Evolutionary conservation across 2,113 vertebrate genomes (phyloP).

Genomic region (Neolamprologus tretocephalus): DNA sequence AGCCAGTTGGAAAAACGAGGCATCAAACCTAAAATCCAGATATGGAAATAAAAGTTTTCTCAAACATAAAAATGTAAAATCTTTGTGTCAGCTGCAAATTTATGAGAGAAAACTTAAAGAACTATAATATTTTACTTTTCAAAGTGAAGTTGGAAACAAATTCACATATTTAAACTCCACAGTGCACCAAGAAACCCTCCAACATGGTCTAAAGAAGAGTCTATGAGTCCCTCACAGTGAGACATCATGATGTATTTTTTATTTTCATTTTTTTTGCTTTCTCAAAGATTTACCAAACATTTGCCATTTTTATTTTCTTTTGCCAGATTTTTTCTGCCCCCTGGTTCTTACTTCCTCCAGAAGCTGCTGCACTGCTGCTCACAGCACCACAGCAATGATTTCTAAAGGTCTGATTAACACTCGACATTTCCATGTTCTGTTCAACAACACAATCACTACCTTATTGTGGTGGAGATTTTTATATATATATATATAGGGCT

Average conservation of each 20-base stretch:
- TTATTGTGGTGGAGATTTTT: background rate
- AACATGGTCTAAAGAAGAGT: background rate
- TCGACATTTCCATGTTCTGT: background rate
- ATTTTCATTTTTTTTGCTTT: accelerated
- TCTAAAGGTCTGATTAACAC: background rate
- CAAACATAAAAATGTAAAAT: background rate
- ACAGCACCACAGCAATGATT: accelerated
- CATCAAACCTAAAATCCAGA: background rate
- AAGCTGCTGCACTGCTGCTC: background rate
- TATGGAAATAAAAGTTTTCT: background rate
- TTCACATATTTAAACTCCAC: background rate
- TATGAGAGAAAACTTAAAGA: background rate
- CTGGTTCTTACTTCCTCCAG: background rate
- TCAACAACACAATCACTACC: background rate
- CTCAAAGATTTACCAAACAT: accelerated
- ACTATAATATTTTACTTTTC: background rate
- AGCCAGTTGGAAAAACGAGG: background rate
- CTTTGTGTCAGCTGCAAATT: background rate
- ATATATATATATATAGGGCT: accelerated
- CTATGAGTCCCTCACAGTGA: background rate
- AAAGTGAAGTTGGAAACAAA: background rate
- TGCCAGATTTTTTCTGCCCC: background rate
- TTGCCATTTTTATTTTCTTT: background rate
- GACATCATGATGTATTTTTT: accelerated
- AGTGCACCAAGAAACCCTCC: background rate